Conservation (phyloP, 2,113 vertebrate genomes). For the Eublepharis macularius region DNA sequence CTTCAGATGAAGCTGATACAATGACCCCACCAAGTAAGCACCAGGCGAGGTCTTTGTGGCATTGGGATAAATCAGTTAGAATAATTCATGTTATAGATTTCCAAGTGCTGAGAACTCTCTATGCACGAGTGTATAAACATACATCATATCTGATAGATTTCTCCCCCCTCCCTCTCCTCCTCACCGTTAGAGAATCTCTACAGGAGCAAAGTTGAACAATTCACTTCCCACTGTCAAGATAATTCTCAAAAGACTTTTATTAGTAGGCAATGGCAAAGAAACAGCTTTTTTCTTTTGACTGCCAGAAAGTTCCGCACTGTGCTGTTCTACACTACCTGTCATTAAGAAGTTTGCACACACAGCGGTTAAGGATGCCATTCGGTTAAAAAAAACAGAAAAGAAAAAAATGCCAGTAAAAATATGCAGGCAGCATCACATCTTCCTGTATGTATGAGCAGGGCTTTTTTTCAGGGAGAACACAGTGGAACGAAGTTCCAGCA, state of each 20-base stretch:
- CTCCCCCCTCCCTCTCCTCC: neutral
- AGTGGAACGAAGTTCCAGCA: no score
- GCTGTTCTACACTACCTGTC: slow-evolving; percentile 56
- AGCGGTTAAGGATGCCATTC: slow-evolving; percentile 36
- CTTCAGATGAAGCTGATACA: slow-evolving; percentile 32
- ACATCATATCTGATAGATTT: slow-evolving; percentile 49
- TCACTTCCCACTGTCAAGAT: slow-evolving; percentile 26
- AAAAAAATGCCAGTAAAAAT: neutral
- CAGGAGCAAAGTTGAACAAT: slow-evolving; percentile 35
- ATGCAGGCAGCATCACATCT: neutral
- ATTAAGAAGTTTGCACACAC: slow-evolving; percentile 49
- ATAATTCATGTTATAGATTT: slow-evolving; percentile 71
- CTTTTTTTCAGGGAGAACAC: no score
- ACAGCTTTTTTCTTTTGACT: slow-evolving; percentile 42
- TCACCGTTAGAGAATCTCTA: slow-evolving; percentile 55
- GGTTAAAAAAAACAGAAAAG: neutral
- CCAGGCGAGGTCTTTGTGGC: slow-evolving; percentile 40
- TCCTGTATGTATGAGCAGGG: neutral
- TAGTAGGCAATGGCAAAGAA: slow-evolving; percentile 57
- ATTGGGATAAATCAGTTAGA: slow-evolving; percentile 68
- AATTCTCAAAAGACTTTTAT: slow-evolving; percentile 59
- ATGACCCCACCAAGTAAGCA: slow-evolving; percentile 34
- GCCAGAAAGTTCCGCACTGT: slow-evolving; percentile 13
- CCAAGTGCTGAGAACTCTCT: slow-evolving; percentile 55
- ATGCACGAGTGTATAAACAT: slow-evolving; percentile 60